A percentile compares a stretch with the other conserved stretches of the same genome.
These are phyloP conservation scores for Bagarius yarrelli DNA, from an alignment of 2,113 vertebrate species.

Conservation along the genomic window DNA sequence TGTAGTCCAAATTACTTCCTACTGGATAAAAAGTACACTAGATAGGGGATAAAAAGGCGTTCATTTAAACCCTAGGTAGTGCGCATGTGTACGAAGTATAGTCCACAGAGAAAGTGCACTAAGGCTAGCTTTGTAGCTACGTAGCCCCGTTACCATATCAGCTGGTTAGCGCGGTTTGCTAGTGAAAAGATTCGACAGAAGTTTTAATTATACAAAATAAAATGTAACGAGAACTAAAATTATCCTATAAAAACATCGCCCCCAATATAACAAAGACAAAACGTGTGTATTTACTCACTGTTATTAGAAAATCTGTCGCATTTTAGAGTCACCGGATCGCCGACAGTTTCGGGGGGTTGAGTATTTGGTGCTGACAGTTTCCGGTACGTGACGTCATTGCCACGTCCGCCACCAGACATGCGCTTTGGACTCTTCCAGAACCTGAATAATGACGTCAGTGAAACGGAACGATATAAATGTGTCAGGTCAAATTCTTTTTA, in stretches of 20 bases:
- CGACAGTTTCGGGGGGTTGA: conserved; percentile 47
- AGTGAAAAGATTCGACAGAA: conserved; percentile 20
- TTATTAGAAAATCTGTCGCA: conserved; percentile 33
- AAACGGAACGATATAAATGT: neutral
- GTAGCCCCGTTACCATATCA: conserved; percentile 15
- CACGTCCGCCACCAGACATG: conserved; percentile 65
- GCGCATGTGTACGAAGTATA: neutral
- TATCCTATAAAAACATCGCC: neutral
- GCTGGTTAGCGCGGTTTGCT: conserved; percentile 31
- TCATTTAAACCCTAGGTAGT: neutral
- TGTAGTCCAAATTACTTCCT: neutral
- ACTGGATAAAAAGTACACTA: neutral
- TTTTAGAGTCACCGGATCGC: conserved; percentile 40
- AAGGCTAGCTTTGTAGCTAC: conserved; percentile 11
- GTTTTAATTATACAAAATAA: neutral
- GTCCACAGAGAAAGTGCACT: neutral
- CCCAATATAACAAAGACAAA: neutral
- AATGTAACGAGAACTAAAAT: neutral
- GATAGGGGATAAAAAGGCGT: neutral
- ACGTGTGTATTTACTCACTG: neutral
- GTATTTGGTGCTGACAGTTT: conserved; percentile 71
- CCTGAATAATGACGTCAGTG: conserved; percentile 32
- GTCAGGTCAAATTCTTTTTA: neutral
- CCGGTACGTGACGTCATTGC: conserved; percentile 73
- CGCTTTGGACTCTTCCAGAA: neutral